Conservation (phyloP, 2,113 vertebrate species). For the Stegastes partitus region DNA sequence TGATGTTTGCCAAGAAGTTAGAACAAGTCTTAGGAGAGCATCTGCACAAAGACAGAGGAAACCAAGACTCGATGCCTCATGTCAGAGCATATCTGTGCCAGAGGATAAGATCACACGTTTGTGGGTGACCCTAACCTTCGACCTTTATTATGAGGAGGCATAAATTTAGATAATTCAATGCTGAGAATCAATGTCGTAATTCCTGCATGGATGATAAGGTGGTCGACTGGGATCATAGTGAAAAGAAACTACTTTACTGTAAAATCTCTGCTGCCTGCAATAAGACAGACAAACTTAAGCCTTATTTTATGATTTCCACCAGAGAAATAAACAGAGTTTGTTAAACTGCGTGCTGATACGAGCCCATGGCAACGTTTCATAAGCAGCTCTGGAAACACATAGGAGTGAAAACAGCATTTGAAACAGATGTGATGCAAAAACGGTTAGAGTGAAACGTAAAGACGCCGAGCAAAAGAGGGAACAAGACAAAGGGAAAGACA, state of each 20-base stretch:
- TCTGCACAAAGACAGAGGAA: neutral
- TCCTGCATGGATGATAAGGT: neutral
- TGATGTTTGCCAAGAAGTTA: no score
- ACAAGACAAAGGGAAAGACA: constrained; percentile 15
- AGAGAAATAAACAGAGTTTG: neutral
- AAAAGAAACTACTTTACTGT: neutral
- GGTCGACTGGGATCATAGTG: neutral
- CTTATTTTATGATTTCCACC: neutral
- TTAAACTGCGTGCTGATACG: neutral
- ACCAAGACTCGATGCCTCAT: neutral
- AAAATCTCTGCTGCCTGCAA: neutral
- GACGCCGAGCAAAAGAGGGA: neutral
- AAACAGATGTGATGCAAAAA: constrained; percentile 2
- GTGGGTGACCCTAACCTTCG: neutral
- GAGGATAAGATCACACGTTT: neutral
- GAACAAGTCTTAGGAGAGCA: no score
- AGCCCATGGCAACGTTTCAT: neutral
- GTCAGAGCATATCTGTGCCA: neutral
- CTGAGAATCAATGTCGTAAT: neutral
- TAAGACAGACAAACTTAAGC: neutral
- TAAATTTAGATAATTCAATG: neutral
- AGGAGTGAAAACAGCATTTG: neutral
- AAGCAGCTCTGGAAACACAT: neutral
- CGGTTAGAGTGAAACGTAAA: neutral
- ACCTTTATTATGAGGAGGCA: neutral